phyloP scores from a whole-genome alignment of 2,888 invertebrate species.

The Melangyna quadrimaculata region DNA sequence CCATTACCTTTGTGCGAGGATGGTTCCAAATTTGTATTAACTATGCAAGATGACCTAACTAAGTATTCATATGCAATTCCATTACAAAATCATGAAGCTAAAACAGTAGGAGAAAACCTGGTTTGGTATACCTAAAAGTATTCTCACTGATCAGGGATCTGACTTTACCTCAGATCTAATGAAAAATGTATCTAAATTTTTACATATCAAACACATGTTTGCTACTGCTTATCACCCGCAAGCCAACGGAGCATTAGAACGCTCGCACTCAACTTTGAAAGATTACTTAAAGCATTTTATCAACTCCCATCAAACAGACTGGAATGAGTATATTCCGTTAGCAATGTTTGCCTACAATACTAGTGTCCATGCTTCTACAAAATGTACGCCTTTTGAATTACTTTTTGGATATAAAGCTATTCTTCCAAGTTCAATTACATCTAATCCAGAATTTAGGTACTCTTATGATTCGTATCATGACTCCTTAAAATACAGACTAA shows the following conservation, averaged over 20 bases:
- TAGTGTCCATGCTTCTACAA: constrained; percentile 6
- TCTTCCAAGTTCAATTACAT: not conserved
- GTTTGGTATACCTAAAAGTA: too few species aligned
- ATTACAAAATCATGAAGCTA: too few species aligned
- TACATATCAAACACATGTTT: not conserved
- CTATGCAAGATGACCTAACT: too few species aligned
- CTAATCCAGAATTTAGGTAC: not conserved
- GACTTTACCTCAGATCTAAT: too few species aligned
- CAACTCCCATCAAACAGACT: constrained; percentile 12
- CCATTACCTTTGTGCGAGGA: not conserved
- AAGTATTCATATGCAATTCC: too few species aligned
- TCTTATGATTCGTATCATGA: not conserved
- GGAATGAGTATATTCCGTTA: not conserved
- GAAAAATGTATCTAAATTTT: too few species aligned
- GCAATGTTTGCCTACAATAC: constrained; percentile 21
- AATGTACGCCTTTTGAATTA: constrained; percentile 18
- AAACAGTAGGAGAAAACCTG: too few species aligned
- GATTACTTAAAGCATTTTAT: constrained; percentile 72
- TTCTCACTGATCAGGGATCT: too few species aligned
- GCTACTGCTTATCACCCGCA: not conserved
- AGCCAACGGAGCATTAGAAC: not conserved
- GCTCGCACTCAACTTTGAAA: not conserved
- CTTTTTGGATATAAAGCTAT: constrained; percentile 18
- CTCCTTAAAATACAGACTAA: not conserved
- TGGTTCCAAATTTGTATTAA: not conserved